A percentile compares a stretch with the other conserved stretches of the same genome.
Conservation (phyloP, 1,140 invertebrate species). For the Sitophilus oryzae region DNA sequence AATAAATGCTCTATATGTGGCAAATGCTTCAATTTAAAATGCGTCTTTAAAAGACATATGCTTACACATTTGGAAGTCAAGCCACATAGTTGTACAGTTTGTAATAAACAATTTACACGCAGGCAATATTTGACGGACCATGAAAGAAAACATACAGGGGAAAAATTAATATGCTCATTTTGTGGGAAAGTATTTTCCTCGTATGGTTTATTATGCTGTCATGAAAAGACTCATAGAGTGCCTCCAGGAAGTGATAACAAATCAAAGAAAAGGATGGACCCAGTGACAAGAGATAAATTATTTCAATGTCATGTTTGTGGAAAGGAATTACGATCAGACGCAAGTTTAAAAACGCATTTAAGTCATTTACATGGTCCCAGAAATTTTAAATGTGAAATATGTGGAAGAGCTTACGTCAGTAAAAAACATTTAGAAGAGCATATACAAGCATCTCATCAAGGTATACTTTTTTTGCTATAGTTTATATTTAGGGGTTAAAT, state of each 20-base stretch:
- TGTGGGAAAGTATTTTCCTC: conserved; percentile 22
- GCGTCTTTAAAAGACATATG: no score
- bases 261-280: no score
- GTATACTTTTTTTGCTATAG: neutral
- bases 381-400: conserved; percentile 22
- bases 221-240: conserved; percentile 18
- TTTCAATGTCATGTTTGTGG: conserved; percentile 16
- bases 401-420: conserved; percentile 20
- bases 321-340: conserved; percentile 10
- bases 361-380: conserved; percentile 18
- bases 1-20: no score
- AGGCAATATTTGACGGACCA: conserved; percentile 17
- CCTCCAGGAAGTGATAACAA: no score
- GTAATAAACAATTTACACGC: no score
- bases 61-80: no score
- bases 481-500: neutral
- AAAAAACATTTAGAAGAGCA: conserved; percentile 18
- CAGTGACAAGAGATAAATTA: conserved; percentile 8
- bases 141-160: conserved; percentile 21
- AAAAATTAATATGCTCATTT: conserved; percentile 18
- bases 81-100: no score
- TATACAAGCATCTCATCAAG: conserved; percentile 19
- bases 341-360: conserved; percentile 18
- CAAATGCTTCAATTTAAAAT: conserved; percentile 55
- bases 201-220: conserved; percentile 11